Evolutionary conservation across 2,113 vertebrate genomes (phyloP), one percentile per base, ranked within the genome.

Genomic region (Ailurus styani): DNA sequence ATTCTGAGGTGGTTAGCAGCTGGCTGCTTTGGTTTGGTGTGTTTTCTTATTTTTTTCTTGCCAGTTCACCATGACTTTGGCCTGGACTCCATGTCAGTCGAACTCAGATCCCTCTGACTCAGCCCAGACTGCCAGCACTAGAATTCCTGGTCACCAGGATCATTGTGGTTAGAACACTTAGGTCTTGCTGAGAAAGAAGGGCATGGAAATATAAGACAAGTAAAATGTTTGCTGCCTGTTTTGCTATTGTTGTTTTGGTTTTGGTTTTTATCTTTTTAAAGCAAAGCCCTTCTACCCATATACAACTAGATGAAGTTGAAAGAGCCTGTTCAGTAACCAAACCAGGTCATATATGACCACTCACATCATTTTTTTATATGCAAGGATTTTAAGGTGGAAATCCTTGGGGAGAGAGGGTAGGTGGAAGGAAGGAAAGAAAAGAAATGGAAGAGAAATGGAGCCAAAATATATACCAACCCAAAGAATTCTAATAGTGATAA

Each of bases 31-130:
- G 89, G 91, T 93, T 91, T 93, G 94, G 89, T 97, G 1, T 40
- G 29, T 18, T 47, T 84, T 68, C 66, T 37, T 37, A 5, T 4
- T 64, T 25, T 25, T 73, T 42, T 73, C 29, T 34, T 77, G 75
- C 88, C 98, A 98, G 90, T 98, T 98, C 98, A 98, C 93, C 57
- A 90, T 37, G 85, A 96, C 78, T 97, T 7, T 1, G 97, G 95
- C 93, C 96, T 97, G 84, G 91, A 78, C 93, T 96, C 96, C 95
- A 90, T 97, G 93, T 97, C 98, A 95, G 97, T 96, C 86, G 84
- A 98, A 87, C 68, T 98, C 94, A 94, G 98, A 95, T 54, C 90
- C 95, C 96, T 97, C 40, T 97, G 97, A 97, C 95, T 97, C 79
- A 98, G 81, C 85, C 97, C 96, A 81, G 91, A 55, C 93, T 97